Evolutionary conservation across 2,888 invertebrate species (phyloP), one percentile per base, ranked within the genome.

Genomic region (Aproaerema taeniolella): DNA sequence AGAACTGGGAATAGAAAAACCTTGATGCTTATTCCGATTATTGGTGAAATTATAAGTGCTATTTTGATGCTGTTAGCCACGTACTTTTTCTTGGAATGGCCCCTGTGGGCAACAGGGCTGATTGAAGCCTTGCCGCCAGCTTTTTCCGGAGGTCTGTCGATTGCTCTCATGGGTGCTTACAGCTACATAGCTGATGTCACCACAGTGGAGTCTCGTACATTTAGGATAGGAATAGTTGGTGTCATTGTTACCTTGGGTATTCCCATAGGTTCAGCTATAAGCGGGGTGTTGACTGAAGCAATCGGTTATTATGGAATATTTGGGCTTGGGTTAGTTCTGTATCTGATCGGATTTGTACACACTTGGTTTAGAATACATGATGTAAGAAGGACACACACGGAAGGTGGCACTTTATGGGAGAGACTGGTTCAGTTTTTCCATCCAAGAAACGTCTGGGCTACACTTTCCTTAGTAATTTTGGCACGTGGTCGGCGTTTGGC

Each of bases 141-240:
- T 0, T 67, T 91, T 17, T 86, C 88, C 14, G 91, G 91, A 16
- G 90, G 90, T 13, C 72, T 81, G 43, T 81, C 89, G 7, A 79
- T 88, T 20, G 87, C 88, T 38, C 61, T 89, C 26, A 87, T 89
- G 81, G 89, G 89, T 1, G 75, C 90, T 31, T 88, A 89, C 61
- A 89, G 89, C 48, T 91, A 89, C 50, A 77, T 92, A 4, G 88
- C 90, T 13, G 89, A 90, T 50, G 81, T 90, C 6, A 89, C 90
- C 28, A 77, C 88, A 1, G 41, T 88, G 13, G 89, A 90, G 51
- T 82, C 88, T 47, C 77, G 91, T 15, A 91, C 91, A 1, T 80
- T 91, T 33, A 75, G 91, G 53, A 80, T 91, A 31, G 91, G 91
- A 9, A 58, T 90, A n/a, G 81, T 90, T 9, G 88, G 86, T 37